phyloP scores from a whole-genome alignment of 1,140 invertebrate genomes.

The Sarcophaga peregrina region DNA sequence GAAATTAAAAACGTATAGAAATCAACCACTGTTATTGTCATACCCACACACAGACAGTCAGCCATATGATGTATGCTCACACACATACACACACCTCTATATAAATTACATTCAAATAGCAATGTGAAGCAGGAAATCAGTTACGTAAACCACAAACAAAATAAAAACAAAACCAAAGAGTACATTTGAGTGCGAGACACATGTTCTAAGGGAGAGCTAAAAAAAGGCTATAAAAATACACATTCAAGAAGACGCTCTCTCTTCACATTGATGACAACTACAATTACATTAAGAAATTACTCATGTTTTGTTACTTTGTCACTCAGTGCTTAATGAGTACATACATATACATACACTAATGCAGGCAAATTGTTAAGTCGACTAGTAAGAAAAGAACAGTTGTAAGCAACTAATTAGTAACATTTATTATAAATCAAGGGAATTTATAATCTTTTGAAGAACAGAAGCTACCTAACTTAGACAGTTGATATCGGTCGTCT shows the following conservation, averaged over 20 bases:
- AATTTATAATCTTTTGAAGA: too few species aligned
- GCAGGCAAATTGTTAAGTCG: background rate
- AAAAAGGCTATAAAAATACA: background rate
- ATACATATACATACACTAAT: background rate
- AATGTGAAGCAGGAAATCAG: constrained; percentile 24
- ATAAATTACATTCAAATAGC: background rate
- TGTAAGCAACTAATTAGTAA: too few species aligned
- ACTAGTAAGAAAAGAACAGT: background rate
- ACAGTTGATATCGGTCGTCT: too few species aligned
- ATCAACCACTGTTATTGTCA: background rate
- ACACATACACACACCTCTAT: background rate
- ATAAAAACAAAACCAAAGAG: background rate
- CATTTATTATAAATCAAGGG: too few species aligned
- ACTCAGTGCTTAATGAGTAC: background rate
- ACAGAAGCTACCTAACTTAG: background rate
- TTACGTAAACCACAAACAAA: constrained; percentile 21
- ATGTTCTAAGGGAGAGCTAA: background rate
- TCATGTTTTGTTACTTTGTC: constrained; percentile 25
- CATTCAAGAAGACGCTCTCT: background rate
- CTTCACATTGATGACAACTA: background rate
- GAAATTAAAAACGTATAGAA: too few species aligned
- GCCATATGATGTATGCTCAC: too few species aligned
- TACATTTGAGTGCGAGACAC: background rate
- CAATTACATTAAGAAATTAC: constrained; percentile 9
- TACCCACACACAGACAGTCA: constrained; percentile 38